These are phyloP conservation scores for Chloropsis hardwickii DNA, from an alignment of 2,113 vertebrate genomes.

Conservation along the genomic window DNA sequence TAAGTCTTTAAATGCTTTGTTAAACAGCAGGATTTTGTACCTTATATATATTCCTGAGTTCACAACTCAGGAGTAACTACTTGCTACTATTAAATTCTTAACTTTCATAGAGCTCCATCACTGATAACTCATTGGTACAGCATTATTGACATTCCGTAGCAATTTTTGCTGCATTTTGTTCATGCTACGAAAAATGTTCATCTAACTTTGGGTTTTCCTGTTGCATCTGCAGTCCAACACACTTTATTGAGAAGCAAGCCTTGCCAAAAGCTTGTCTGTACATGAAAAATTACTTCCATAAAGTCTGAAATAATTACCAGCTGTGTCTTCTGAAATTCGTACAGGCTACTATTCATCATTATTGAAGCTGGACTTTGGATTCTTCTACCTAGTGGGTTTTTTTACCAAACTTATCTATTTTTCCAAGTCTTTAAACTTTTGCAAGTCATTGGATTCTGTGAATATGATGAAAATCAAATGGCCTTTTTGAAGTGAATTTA, in stretches of 20 bases:
- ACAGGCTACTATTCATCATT: background rate
- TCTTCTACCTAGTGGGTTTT: background rate
- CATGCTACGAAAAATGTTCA: background rate
- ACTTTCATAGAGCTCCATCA: background rate
- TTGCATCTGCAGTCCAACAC: constrained; percentile 6
- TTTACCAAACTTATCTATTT: background rate
- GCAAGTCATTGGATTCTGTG: background rate
- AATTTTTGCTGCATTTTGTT: background rate
- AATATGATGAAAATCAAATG: background rate
- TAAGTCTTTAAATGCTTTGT: background rate
- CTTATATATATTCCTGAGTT: background rate
- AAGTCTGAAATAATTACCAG: constrained; percentile 63
- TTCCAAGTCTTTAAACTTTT: background rate
- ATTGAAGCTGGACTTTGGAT: background rate
- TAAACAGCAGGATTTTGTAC: background rate
- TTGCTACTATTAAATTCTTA: background rate
- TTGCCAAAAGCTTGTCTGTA: constrained; percentile 49
- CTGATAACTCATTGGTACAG: background rate
- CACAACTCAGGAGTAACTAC: background rate
- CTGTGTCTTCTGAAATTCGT: constrained; percentile 41
- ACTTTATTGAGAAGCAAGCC: constrained; percentile 6
- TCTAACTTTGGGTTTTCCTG: background rate
- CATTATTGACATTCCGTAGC: background rate
- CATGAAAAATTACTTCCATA: constrained; percentile 55
- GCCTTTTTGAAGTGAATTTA: constrained; percentile 15